Conservation (phyloP, 2,113 vertebrate genomes). For the Lipotes vexillifer region DNA sequence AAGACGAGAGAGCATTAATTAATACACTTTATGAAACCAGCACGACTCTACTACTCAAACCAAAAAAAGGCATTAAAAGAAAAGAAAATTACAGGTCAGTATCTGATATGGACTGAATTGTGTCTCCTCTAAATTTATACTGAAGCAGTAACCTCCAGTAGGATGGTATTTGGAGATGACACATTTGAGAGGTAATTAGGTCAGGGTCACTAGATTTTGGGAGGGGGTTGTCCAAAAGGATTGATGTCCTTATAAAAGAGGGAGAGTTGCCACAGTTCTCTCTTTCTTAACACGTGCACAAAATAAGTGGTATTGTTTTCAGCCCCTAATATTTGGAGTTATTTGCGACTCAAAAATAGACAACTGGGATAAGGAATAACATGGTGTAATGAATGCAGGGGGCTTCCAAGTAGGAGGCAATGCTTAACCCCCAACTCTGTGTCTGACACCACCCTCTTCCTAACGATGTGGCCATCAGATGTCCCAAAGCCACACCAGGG, state of each 20-base stretch:
- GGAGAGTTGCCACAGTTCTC: not conserved
- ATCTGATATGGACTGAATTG: not conserved
- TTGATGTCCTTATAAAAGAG: not conserved
- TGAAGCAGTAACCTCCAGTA: not conserved
- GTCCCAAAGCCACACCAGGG: not conserved
- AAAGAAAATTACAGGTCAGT: not conserved
- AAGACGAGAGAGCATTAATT: not conserved
- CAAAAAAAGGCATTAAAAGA: not conserved
- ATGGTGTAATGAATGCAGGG: not conserved
- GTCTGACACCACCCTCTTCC: not conserved
- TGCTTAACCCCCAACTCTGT: not conserved
- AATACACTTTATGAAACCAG: not conserved
- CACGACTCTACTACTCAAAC: not conserved
- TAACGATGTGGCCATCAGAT: not conserved
- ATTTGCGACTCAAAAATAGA: not conserved
- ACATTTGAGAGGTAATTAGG: not conserved
- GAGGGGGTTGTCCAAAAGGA: not conserved
- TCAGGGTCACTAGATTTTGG: too few relatives aligned
- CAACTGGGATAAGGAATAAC: not conserved
- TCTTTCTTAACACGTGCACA: not conserved
- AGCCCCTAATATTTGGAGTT: not conserved
- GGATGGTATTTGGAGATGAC: not conserved
- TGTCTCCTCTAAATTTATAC: not conserved
- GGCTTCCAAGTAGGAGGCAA: not conserved
- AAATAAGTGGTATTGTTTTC: not conserved